Evolutionary conservation across 2,797 vertebrate genomes (phyloP).

Genomic region (Onychomys arenicola): DNA sequence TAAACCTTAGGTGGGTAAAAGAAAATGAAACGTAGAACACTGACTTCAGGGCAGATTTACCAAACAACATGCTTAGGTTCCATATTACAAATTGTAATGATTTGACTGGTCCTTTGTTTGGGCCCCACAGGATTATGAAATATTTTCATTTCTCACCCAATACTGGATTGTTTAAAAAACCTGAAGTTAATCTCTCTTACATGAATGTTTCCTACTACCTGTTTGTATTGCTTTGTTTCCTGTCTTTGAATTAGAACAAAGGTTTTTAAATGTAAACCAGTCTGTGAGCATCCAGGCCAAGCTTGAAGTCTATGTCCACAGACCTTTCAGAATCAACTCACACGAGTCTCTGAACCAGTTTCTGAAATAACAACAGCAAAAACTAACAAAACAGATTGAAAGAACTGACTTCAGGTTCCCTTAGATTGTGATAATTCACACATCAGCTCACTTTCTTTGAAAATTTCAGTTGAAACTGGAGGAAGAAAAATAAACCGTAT

Average conservation of each 20-base stretch:
- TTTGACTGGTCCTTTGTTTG: slow-evolving; percentile 11
- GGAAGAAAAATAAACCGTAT: slow-evolving; percentile 45
- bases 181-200: slow-evolving; percentile 19
- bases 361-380: slow-evolving; percentile 28
- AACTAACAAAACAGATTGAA: neutral
- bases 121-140: neutral
- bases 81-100: neutral
- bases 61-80: neutral
- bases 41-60: slow-evolving; percentile 14
- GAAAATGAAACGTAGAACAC: slow-evolving; percentile 19
- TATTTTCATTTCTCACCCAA: slow-evolving; percentile 26
- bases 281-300: neutral
- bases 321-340: neutral
- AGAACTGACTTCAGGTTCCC: slow-evolving; percentile 50
- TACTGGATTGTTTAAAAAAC: slow-evolving; percentile 13
- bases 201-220: neutral
- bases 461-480: slow-evolving; percentile 59
- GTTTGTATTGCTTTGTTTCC: neutral
- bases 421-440: slow-evolving; percentile 41
- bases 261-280: neutral
- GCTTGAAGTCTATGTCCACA: neutral
- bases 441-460: slow-evolving; percentile 49
- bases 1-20: neutral
- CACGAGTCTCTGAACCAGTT: neutral
- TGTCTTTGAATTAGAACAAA: slow-evolving; percentile 8